Evolutionary conservation across 2,797 vertebrate species (phyloP).

Genomic region (Malacoraja senta): DNA sequence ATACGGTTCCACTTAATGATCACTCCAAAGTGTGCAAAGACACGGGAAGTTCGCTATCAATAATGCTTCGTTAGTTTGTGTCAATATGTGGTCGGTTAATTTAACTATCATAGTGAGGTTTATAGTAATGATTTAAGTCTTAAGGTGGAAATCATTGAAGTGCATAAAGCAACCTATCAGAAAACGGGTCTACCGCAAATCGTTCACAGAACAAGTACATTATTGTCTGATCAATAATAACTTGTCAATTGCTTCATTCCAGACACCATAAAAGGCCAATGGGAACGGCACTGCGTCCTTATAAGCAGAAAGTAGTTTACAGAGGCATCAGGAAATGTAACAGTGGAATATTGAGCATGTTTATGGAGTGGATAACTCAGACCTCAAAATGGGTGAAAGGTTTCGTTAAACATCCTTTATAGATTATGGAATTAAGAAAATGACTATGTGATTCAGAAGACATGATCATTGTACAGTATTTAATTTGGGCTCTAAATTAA

Average conservation of each 20-base stretch:
- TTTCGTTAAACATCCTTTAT: not conserved
- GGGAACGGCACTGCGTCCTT: not conserved
- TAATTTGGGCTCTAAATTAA: too few species aligned
- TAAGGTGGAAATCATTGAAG: conserved; percentile 28
- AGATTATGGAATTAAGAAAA: not conserved
- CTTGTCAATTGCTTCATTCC: conserved; percentile 33
- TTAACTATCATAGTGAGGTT: conserved; percentile 40
- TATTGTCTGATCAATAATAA: conserved; percentile 35
- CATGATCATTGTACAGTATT: not conserved
- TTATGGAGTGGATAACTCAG: not conserved
- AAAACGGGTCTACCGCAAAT: conserved; percentile 26
- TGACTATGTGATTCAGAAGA: not conserved
- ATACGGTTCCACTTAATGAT: not conserved
- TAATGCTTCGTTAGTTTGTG: not conserved
- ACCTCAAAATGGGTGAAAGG: not conserved
- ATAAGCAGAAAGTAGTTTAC: conserved; percentile 4
- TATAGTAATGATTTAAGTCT: conserved; percentile 14
- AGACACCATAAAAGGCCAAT: not conserved
- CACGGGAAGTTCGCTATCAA: not conserved
- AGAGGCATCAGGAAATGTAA: too few species aligned
- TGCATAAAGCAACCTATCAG: conserved; percentile 2
- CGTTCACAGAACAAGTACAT: conserved; percentile 35
- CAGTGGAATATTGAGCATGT: conserved; percentile 7
- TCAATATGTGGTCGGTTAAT: conserved; percentile 63
- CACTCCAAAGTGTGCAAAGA: not conserved